These are phyloP conservation scores for Drosophila rubida DNA, from an alignment of 2,888 invertebrate species.

Conservation along the genomic window DNA sequence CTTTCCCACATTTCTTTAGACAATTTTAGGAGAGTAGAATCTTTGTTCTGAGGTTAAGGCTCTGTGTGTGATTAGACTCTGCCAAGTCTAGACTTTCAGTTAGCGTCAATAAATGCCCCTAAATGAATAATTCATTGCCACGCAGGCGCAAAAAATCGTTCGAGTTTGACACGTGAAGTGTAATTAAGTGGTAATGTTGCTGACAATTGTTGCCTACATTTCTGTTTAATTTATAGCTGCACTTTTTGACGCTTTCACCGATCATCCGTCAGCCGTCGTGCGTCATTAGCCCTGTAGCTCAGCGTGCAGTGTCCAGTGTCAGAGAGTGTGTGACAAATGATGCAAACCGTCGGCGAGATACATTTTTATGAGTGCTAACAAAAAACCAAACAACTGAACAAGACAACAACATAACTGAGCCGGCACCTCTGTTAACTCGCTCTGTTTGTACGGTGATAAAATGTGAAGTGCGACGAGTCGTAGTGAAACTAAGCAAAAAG, in stretches of 20 bases:
- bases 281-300: background rate
- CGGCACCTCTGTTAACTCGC: slow-evolving; percentile 21
- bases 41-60: slow-evolving; percentile 20
- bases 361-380: slow-evolving; percentile 36
- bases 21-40: background rate
- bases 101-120: slow-evolving; percentile 32
- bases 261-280: background rate
- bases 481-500: slow-evolving; percentile 32
- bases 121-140: slow-evolving; percentile 15
- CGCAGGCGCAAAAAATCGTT: background rate
- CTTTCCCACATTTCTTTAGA: background rate
- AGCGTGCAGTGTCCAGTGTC: background rate
- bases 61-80: slow-evolving; percentile 3
- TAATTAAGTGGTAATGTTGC: background rate
- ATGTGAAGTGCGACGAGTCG: slow-evolving; percentile 49
- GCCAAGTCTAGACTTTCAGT: slow-evolving; percentile 51
- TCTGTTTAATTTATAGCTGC: background rate
- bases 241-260: slow-evolving; percentile 43
- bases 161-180: background rate
- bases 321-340: slow-evolving; percentile 19
- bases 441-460: slow-evolving; percentile 48
- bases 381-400: slow-evolving; percentile 2
- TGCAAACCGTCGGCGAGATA: slow-evolving; percentile 39
- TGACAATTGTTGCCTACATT: slow-evolving; percentile 7
- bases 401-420: background rate